Evolutionary conservation across 2,113 vertebrate species (phyloP), one percentile per base, ranked within the genome.

Genomic region (Tetraodon nigroviridis): DNA sequence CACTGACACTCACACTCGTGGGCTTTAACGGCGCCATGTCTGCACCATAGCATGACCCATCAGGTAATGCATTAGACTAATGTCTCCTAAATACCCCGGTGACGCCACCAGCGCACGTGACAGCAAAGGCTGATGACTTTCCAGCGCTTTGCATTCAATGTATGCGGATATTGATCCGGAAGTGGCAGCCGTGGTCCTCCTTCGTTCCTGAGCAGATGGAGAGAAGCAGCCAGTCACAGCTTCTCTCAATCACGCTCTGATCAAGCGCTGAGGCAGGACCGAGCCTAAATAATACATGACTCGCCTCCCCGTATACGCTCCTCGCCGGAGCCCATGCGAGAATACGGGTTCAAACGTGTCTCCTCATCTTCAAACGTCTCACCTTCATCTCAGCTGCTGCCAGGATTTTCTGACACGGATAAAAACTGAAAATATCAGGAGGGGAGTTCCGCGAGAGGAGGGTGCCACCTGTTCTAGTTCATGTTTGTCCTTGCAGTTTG

Each of bases 251-350:
- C 85, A 86, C 78, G 68, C 64, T 55, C 58, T 81, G 88, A 90
- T 89, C 86, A 87, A 87, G 83, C 67, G 81, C 81, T 79, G 72
- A 76, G 76, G 58, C 58, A 59, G 68, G 59, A 73, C 79, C 51
- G 29, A 75, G 67, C 86, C 56, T 89, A 86, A 89, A 89, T 89
- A 89, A 88, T 83, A 86, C 76, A 86, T 89, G 75, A 87, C 82
- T 79, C 51, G 58, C 51, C 80, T 78, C 65, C 75, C 59, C 75
- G 13, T 72, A 74, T 57, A 71, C 69, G 59, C 65, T 68, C 76
- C 83, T 85, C 80, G 68, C 75, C 68, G 84, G 77, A 84, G 79
- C 51, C 15, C 66, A 44, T 55, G 40, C 71, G 70, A 78, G 46
- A 48, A 44, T 72, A 71, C 29, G 15, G 71, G 74, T 83, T 87